phyloP scores from a whole-genome alignment of 2,888 invertebrate species.

The Orthosia gracilis region DNA sequence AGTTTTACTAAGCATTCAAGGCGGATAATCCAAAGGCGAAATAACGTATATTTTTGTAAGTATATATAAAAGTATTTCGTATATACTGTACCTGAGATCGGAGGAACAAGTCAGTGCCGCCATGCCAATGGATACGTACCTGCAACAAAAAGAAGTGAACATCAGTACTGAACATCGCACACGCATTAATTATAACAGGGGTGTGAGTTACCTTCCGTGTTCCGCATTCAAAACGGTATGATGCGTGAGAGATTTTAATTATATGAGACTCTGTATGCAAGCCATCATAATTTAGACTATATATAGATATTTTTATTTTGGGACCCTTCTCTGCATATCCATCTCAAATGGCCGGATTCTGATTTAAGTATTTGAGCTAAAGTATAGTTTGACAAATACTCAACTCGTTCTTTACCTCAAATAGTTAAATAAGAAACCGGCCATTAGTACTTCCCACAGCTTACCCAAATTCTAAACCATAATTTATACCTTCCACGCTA shows the following conservation, averaged over 20 bases:
- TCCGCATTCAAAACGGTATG: slow-evolving; percentile 54
- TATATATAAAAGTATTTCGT: slow-evolving; percentile 30
- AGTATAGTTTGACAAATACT: no score
- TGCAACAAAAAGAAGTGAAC: slow-evolving; percentile 71
- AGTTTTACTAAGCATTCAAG: slow-evolving; percentile 27
- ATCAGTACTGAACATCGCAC: slow-evolving; percentile 49
- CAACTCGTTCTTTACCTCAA: no score
- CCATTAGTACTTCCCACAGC: no score
- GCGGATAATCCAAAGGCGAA: slow-evolving; percentile 14
- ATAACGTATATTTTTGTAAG: slow-evolving; percentile 14
- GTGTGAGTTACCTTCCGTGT: slow-evolving; percentile 55
- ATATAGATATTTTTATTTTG: neutral
- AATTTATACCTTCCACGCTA: neutral
- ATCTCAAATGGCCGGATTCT: no score
- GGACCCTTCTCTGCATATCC: no score
- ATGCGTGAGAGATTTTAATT: slow-evolving; percentile 49
- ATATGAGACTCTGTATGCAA: slow-evolving; percentile 23
- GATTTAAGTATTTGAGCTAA: no score
- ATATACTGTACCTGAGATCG: slow-evolving; percentile 58
- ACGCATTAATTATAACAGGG: slow-evolving; percentile 44
- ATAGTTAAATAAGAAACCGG: no score
- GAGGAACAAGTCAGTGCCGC: slow-evolving; percentile 54
- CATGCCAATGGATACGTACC: slow-evolving; percentile 74
- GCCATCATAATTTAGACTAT: neutral
- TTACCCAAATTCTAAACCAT: no score